phyloP scores from a whole-genome alignment of 2,797 vertebrate species.

The Urocyon cinereoargenteus region DNA sequence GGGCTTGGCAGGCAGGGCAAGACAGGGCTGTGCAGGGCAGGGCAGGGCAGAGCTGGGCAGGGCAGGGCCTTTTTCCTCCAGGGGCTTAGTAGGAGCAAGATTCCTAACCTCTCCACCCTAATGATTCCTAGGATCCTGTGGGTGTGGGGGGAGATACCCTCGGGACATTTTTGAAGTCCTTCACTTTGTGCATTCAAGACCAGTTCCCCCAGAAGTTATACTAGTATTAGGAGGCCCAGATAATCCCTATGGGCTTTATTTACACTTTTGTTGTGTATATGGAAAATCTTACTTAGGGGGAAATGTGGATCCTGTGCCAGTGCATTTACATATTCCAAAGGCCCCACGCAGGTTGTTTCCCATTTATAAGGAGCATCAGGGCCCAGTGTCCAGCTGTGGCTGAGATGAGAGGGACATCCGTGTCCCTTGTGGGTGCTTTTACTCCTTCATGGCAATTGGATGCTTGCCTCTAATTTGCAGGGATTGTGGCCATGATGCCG shows the following conservation, averaged over 20 bases:
- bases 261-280: not conserved
- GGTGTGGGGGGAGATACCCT: not conserved
- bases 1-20: no score
- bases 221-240: no score
- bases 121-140: not conserved
- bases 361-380: not conserved
- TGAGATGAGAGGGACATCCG: not conserved
- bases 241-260: not conserved
- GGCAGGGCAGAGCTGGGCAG: not conserved
- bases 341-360: not conserved
- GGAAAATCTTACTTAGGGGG: rapidly evolving
- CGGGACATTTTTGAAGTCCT: not conserved
- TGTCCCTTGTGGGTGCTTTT: not conserved
- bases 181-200: not conserved
- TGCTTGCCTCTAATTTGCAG: not conserved
- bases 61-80: not conserved
- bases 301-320: not conserved
- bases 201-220: not conserved
- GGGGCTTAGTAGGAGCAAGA: not conserved
- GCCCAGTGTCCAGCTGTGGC: not conserved
- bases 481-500: not conserved
- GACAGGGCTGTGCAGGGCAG: not conserved
- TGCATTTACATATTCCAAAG: not conserved
- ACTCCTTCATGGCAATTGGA: not conserved
- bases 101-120: not conserved